Percentiles rank a stretch among this genome's conserved stretches.
Conservation (phyloP, 2,797 vertebrate genomes). For the Triplophysa bombifrons region DNA sequence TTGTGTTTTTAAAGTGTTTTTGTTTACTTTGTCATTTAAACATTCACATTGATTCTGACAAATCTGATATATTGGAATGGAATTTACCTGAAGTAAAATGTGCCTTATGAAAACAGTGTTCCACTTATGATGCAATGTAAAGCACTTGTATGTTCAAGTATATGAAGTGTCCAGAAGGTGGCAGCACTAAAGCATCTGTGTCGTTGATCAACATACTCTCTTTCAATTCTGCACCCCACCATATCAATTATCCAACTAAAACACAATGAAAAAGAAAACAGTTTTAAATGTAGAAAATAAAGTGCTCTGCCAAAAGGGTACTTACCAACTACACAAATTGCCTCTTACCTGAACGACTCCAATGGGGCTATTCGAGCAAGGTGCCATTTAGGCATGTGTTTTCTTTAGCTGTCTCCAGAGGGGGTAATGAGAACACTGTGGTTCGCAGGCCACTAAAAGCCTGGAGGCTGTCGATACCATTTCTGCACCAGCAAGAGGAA, state of each 20-base stretch:
- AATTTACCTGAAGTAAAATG: constrained; percentile 43
- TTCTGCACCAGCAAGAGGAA: constrained; percentile 63
- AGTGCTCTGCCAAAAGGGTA: neutral
- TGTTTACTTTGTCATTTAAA: constrained; percentile 40
- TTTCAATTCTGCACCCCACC: neutral
- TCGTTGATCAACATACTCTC: neutral
- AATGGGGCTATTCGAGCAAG: constrained; percentile 35
- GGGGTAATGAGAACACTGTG: constrained; percentile 70
- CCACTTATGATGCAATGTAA: neutral
- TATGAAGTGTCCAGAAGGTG: neutral
- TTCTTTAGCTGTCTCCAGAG: constrained; percentile 64
- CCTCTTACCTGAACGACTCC: constrained; percentile 34
- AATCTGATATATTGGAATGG: constrained; percentile 31
- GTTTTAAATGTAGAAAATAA: neutral
- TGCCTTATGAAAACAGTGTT: constrained; percentile 41
- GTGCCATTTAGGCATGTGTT: constrained; percentile 42
- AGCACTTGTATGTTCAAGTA: neutral
- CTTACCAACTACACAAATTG: constrained; percentile 9
- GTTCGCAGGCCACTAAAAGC: constrained; percentile 71
- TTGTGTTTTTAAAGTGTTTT: constrained; percentile 37
- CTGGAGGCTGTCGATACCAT: constrained; percentile 71
- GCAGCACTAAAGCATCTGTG: constrained; percentile 10
- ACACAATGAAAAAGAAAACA: neutral
- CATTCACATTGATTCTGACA: constrained; percentile 26
- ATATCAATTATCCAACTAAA: neutral